Evolutionary conservation across 1,140 invertebrate genomes (phyloP), one percentile per base, ranked within the genome.

Genomic region (Mycetomoellerius zeteki): DNA sequence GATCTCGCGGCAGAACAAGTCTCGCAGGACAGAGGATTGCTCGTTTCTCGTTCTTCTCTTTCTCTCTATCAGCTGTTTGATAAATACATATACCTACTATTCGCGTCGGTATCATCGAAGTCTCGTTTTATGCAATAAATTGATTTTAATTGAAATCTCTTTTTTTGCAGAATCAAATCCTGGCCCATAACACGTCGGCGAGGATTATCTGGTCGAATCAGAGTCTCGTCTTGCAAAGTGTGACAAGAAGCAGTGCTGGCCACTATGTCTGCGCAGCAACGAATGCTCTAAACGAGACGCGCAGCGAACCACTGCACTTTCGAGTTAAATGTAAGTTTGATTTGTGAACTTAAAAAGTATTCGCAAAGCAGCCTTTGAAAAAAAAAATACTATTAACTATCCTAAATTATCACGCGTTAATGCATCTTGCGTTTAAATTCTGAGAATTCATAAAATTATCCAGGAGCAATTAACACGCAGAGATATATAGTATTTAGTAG

Each of bases 201-300:
- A 96, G 97, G 77, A 95, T 97, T 69, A 97, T 97, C 88, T 95
- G 96, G 89, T 96, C 96, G 85, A 97, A 97, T 94, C 96, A 97
- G 91, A 97, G 96, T 87, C 94, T 97, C 60, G 96, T 97, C 16
- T 94, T 97, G 71, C 96, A 97, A 91, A 96, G 96, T 90, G 96
- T 97, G 76, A 96, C 96, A 14, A 94, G 96, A 86, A 95, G 95
- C 75, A 96, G 96, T 75, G 96, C 96, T 1, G 97, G 97, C 7
- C 94, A 94, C 72, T 97, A 97, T 91, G 94, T 96, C 37, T 97
- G 97, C 89, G 94, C 96, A 14, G 97, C 96, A 6, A 94, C 94
- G 65, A 97, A 97, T 91, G 89, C 93, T 37, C 94, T 97, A 91
- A 96, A 96, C 14, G 96, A 96, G 89, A 96, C 96, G 7, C 90